Evolutionary conservation across 2,797 vertebrate species (phyloP), one percentile per base, ranked within the genome.

Genomic region (Syndactyla subalaris): DNA sequence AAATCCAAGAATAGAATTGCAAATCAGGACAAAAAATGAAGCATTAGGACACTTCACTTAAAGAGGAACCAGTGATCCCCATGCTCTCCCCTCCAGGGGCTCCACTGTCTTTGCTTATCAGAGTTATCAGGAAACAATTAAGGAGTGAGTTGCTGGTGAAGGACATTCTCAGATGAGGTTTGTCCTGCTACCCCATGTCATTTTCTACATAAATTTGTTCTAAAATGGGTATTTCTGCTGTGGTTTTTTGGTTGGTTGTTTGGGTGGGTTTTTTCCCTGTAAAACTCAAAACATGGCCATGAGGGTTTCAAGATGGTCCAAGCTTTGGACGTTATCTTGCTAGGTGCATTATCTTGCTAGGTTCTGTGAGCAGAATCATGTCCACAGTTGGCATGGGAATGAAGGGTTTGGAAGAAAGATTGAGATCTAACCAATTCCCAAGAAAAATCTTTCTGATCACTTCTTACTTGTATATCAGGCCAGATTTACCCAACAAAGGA

Each of bases 31-130:
- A 27, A 72, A 21, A 39, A 49, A 26, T 30, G 30, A 51, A 30
- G 41, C 15, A 3, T 75, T 23, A 65, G 59, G 46, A 30, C 29
- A 23, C 4, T 6, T 15, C 7, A 26, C 26, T 39, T 34, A 23
- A 39, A 57, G 65, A 63, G 32, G 71, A 57, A 88, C 8, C 3
- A 32, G 12, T 27, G 32, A 46, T 76, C 32, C 11, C 61, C 4
- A 1, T 19, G 27, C 6, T 85, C 30, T 36, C 9, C 0, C 0
- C 15, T 49, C 27, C 43, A 51, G 72, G 41, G 19, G 12, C 11
- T 59, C 13, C 57, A 49, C 19, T 45, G 57, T 10, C 4, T 43
- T 57, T 58, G 21, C 7, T 73, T 70, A 22, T 51, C 52, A n/a
- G 32, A 46, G 4, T 48, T 45, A n/a, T 6, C 34, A 67, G 41